Base-by-base conservation (phyloP, 2,797 vertebrate species). In the Cirrhinus mrigala region DNA sequence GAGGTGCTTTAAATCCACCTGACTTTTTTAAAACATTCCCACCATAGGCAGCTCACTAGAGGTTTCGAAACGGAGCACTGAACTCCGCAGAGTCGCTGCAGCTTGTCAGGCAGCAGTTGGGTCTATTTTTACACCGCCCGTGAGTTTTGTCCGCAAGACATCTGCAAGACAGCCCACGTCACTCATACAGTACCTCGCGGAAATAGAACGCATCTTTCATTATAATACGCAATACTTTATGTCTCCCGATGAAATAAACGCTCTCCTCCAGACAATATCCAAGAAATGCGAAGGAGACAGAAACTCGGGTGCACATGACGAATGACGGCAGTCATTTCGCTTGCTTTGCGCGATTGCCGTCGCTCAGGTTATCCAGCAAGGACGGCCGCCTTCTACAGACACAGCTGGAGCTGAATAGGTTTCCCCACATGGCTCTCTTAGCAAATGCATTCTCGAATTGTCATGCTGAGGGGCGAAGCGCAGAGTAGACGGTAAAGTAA, bases 121-220 rank as follows among this genome's bases (percentile, higher is more conserved):
- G 68, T 85, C 79, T 89, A 89, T 90, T 90, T 89, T 88, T 90
- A 88, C 69, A 24, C 33, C 44, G 22, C 52, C n/a, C 2, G 22
- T 68, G 85, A 75, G 77, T 86, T 88, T 86, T 70, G 66, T 85
- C 84, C 56, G n/a, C 24, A 48, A 86, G 82, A 84, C 78, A 87
- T 85, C 80, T 83, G 40, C 79, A 79, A 73, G 78, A 90, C 84
- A 77, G 81, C 46, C 79, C 70, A 44, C 70, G 66, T 56, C 68
- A 69, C 79, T 74, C 24, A 40, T 46, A 62, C 81, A 68, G 64
- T 77, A 77, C 33, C 33, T 77, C n/a, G 27, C 27, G 54, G 81
- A 89, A 81, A 86, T n/a, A 62, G 33, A 80, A 84, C 40, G 22
- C 54, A 79, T 87, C 82, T 88, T 84, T 84, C 22, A 87, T 85